Base-by-base conservation (phyloP, 2,113 vertebrate species). In the Nothocercus julius region DNA sequence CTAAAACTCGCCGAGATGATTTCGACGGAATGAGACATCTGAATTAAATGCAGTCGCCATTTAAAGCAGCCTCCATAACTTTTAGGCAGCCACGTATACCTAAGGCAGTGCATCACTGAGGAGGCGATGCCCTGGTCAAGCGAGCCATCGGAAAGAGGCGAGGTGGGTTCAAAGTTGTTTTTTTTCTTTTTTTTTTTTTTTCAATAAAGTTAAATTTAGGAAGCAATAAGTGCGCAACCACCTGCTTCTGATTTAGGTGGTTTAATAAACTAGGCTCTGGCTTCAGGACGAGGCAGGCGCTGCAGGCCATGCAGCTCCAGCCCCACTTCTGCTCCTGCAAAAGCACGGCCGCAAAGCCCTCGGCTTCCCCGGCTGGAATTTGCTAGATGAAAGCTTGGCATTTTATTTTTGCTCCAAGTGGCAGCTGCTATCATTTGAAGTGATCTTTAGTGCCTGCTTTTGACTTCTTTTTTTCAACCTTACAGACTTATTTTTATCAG, bases 1-100 rank as follows among this genome's bases (percentile, higher is more conserved):
- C 90, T 83, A 90, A 75, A 91, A 96, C 81, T 72, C 69, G 58
- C 54, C 82, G 96, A 93, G 94, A 90, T 89, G 82, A 94, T 90
- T 91, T 90, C 59, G 20, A 69, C 85, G 76, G 73, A 94, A 49
- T 61, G 47, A 95, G 82, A 86, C 83, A 90, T 83, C 69, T 64
- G 44, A 63, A 78, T 62, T 67, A 91, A 93, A 56, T 22, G 38
- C 88, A 88, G 38, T 49, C 40, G 93, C 76, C 85, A 64, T 90
- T 82, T 83, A 51, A 51, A 87, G 72, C 87, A 91, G 79, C 73
- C 90, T 69, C 44, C 80, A 1, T 44, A 90, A 89, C 47, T 87
- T 83, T 12, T 3, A 62, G 62, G 82, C 1, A 8, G 21, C 56
- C 69, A 25, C 49, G 87, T 77, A 45, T 24, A 75, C 4, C 0